These are phyloP conservation scores for Dromas ardeola DNA, from an alignment of 2,113 vertebrate genomes.

Conservation along the genomic window DNA sequence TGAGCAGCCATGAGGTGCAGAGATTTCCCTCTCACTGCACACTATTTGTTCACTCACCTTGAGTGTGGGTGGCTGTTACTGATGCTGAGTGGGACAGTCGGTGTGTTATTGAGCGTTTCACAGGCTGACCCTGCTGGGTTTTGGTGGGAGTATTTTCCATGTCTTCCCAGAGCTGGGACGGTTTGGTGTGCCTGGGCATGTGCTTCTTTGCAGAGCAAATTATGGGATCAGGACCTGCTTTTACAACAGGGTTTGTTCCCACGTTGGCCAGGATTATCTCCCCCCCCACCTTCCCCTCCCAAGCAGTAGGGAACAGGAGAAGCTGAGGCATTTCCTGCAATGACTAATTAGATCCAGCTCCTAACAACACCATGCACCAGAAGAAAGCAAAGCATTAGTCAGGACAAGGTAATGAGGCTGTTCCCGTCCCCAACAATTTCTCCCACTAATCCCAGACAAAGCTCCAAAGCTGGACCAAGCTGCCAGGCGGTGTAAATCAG, in stretches of 20 bases:
- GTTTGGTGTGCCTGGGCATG: not conserved
- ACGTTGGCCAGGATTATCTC: not conserved
- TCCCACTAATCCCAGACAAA: not conserved
- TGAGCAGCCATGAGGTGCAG: rapidly evolving
- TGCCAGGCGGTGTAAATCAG: not conserved
- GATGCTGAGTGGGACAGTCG: rapidly evolving
- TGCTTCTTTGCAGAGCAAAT: not conserved
- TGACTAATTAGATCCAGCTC: not conserved
- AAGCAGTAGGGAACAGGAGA: not conserved
- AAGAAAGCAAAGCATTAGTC: not conserved
- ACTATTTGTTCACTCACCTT: not conserved
- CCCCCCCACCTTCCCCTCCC: not conserved
- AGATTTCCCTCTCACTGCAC: not conserved
- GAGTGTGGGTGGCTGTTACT: rapidly evolving
- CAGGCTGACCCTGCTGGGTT: not conserved
- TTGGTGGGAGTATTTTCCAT: not conserved
- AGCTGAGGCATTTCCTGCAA: not conserved
- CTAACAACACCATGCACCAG: not conserved
- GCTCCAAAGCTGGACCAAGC: rapidly evolving
- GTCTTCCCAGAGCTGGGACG: not conserved
- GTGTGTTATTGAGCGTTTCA: rapidly evolving
- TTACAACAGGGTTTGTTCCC: not conserved
- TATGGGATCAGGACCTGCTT: not conserved
- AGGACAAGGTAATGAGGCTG: not conserved
- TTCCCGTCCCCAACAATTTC: not conserved